Conservation (phyloP, 2,113 vertebrate species). For the Emydocephalus ijimae region DNA sequence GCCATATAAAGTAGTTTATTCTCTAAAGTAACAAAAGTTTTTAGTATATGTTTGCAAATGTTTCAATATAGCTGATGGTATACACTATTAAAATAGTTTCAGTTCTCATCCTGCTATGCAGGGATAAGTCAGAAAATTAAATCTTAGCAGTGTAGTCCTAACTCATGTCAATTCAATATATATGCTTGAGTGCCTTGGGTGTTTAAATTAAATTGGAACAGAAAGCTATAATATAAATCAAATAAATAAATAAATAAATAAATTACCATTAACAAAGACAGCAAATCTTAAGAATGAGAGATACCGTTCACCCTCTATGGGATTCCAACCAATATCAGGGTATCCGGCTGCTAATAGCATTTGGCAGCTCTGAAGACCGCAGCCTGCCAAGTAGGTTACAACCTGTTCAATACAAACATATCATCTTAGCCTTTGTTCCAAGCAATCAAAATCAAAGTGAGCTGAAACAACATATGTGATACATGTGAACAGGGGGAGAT, state of each 20-base stretch:
- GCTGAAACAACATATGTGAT: background rate
- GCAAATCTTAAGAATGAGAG: constrained; percentile 95
- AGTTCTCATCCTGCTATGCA: background rate
- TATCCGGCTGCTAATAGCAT: constrained; percentile 93
- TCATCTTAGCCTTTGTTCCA: background rate
- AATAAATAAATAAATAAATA: background rate
- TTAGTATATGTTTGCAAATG: background rate
- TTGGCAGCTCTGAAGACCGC: constrained; percentile 94
- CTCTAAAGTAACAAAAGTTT: background rate
- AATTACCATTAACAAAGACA: constrained; percentile 92
- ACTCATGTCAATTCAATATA: background rate
- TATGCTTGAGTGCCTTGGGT: constrained; percentile 45
- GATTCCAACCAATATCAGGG: constrained; percentile 97
- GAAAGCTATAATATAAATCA: background rate
- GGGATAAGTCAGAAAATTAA: background rate
- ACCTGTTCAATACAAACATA: constrained; percentile 73
- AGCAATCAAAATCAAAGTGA: background rate
- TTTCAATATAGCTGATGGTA: background rate
- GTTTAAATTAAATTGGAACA: background rate
- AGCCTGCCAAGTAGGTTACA: constrained; percentile 94
- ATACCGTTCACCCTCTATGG: constrained; percentile 97
- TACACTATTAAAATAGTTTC: background rate
- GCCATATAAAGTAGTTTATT: background rate
- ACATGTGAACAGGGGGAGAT: background rate
- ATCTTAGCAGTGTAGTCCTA: background rate